A percentile compares a stretch with the other conserved stretches of the same genome.
Evolutionary conservation across 2,888 invertebrate genomes (phyloP).

Genomic region (Aleiodes testaceus): DNA sequence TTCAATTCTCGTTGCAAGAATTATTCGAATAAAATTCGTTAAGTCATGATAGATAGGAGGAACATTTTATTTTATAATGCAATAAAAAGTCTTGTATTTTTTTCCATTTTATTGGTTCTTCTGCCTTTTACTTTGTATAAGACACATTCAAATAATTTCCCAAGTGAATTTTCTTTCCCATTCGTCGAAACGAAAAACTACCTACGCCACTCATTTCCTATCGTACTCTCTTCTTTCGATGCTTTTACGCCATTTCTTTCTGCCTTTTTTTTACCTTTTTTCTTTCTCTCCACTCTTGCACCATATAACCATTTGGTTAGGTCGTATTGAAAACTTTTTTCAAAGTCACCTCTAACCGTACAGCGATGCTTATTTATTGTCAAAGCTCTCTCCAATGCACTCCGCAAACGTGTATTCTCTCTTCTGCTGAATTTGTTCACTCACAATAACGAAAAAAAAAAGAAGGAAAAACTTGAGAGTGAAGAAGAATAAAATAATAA

Average conservation of each 20-base stretch:
- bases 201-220: conserved; percentile 20
- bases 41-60: background rate
- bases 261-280: conserved; percentile 45
- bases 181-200: conserved; percentile 9
- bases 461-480: background rate
- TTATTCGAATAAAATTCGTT: conserved; percentile 2
- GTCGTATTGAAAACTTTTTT: conserved; percentile 48
- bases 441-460: conserved; percentile 4
- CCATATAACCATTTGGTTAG: conserved; percentile 46
- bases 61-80: conserved; percentile 8
- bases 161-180: conserved; percentile 12
- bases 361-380: conserved; percentile 54
- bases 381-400: conserved; percentile 28
- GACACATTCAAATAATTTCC: conserved; percentile 26
- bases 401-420: background rate
- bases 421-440: conserved; percentile 3
- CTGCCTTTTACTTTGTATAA: background rate
- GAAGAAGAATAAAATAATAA: conserved; percentile 22
- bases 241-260: background rate
- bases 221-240: conserved; percentile 6
- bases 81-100: background rate
- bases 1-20: background rate
- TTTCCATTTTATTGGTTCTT: background rate
- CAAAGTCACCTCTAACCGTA: conserved; percentile 47
- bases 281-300: conserved; percentile 28